phyloP scores from a whole-genome alignment of 1,140 invertebrate genomes.

The Lasioglossum albipes region DNA sequence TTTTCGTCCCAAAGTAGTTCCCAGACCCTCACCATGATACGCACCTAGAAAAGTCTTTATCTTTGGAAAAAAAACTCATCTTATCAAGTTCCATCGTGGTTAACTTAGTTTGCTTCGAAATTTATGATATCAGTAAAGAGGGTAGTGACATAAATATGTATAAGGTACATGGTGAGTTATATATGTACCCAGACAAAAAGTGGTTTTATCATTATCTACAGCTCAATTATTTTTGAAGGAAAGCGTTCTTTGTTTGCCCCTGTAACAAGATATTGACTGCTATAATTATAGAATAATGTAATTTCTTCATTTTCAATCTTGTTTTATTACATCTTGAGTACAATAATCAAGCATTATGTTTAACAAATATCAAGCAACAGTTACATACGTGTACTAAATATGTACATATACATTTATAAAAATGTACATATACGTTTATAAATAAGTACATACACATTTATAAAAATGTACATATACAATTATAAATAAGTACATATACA shows the following conservation, averaged over 20 bases:
- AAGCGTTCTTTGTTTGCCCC: too few relatives aligned
- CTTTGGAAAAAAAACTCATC: neutral
- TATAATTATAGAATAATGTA: neutral
- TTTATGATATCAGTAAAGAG: neutral
- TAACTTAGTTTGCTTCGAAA: slow-evolving; percentile 12
- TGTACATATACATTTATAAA: too few relatives aligned
- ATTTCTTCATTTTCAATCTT: neutral
- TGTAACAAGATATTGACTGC: neutral
- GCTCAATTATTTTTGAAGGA: too few relatives aligned
- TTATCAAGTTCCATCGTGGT: neutral
- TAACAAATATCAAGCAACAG: neutral
- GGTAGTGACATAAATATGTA: neutral
- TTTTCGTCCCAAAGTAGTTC: neutral
- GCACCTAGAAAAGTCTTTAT: slow-evolving; percentile 5
- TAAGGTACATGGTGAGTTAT: neutral
- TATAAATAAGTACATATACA: too few relatives aligned
- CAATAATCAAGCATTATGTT: neutral
- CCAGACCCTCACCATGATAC: neutral
- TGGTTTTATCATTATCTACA: too few relatives aligned
- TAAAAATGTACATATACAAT: too few relatives aligned
- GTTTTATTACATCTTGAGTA: neutral
- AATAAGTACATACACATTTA: too few relatives aligned
- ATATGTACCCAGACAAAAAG: neutral
- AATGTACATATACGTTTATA: too few relatives aligned
- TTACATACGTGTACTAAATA: too few relatives aligned